phyloP scores from a whole-genome alignment of 2,888 invertebrate genomes.

The Spodoptera picta region DNA sequence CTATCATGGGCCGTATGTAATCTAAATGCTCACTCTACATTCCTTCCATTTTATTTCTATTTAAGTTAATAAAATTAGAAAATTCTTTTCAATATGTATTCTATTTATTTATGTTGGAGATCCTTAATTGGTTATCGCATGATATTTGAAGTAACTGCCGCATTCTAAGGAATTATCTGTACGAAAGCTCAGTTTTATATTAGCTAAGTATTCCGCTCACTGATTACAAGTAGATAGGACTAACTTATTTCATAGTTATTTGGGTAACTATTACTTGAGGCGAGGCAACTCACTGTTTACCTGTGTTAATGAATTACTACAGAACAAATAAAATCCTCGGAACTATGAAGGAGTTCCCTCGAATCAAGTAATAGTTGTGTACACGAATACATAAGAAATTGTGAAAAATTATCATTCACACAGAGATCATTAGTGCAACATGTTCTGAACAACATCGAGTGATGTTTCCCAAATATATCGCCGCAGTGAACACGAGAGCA shows the following conservation, averaged over 20 bases:
- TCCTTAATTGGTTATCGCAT: slow-evolving; percentile 14
- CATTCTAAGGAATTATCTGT: slow-evolving; percentile 28
- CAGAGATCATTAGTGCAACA: slow-evolving; percentile 1
- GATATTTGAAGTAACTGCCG: slow-evolving; percentile 24
- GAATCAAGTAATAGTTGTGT: slow-evolving; percentile 11
- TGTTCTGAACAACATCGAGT: slow-evolving; percentile 23
- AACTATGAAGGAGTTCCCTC: slow-evolving; percentile 8
- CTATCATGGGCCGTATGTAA: slow-evolving; percentile 24
- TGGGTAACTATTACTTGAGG: slow-evolving; percentile 4
- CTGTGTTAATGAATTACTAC: too few relatives aligned
- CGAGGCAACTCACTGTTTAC: slow-evolving; percentile 3
- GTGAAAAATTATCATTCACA: slow-evolving; percentile 15
- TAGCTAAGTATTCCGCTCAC: slow-evolving; percentile 48
- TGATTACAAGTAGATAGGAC: slow-evolving; percentile 33
- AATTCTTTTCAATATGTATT: slow-evolving; percentile 25
- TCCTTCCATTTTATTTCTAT: slow-evolving; percentile 47
- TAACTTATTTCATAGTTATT: slow-evolving; percentile 15
- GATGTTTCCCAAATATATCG: slow-evolving; percentile 21
- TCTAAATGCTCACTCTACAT: slow-evolving; percentile 54
- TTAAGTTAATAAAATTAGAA: slow-evolving; percentile 30
- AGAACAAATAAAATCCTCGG: too few relatives aligned
- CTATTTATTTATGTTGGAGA: slow-evolving; percentile 17
- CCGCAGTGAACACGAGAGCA: slow-evolving; percentile 41
- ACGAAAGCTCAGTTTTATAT: slow-evolving; percentile 46
- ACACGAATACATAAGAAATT: slow-evolving; percentile 19